Percentiles rank a stretch among this genome's conserved stretches.
These are phyloP conservation scores for Ctenochaetus hawaiiensis DNA, from an alignment of 2,797 vertebrate species.

Conservation along the genomic window DNA sequence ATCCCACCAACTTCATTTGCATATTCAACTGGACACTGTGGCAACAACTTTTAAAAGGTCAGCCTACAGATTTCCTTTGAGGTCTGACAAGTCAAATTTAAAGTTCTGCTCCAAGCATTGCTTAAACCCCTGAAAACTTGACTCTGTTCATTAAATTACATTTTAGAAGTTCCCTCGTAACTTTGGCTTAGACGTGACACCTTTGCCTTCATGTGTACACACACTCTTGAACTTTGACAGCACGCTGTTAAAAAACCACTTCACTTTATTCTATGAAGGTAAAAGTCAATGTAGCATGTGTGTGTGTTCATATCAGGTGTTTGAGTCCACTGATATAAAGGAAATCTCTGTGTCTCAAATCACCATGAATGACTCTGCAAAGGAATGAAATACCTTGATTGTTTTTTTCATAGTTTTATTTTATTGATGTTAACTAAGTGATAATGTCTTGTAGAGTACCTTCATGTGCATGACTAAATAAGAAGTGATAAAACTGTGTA, in stretches of 20 bases:
- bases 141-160: too few species aligned
- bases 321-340: neutral
- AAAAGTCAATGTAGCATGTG: too few species aligned
- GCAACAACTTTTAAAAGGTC: conserved; percentile 17
- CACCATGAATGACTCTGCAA: too few species aligned
- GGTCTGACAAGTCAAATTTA: conserved; percentile 19
- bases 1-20: conserved; percentile 1
- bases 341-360: neutral
- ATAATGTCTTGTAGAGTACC: conserved; percentile 11
- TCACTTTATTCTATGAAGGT: too few species aligned
- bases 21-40: conserved; percentile 20
- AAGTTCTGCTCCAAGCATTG: too few species aligned
- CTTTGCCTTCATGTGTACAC: too few species aligned
- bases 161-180: too few species aligned
- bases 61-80: neutral
- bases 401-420: too few species aligned
- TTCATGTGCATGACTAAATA: conserved; percentile 11
- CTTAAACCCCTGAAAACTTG: too few species aligned
- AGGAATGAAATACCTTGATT: too few species aligned
- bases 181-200: too few species aligned
- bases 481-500: neutral
- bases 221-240: neutral
- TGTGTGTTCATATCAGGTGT: neutral
- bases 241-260: neutral
- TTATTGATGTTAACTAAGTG: too few species aligned